These are phyloP conservation scores for Drosophila quinaria DNA, from an alignment of 2,888 invertebrate species.

Conservation along the genomic window DNA sequence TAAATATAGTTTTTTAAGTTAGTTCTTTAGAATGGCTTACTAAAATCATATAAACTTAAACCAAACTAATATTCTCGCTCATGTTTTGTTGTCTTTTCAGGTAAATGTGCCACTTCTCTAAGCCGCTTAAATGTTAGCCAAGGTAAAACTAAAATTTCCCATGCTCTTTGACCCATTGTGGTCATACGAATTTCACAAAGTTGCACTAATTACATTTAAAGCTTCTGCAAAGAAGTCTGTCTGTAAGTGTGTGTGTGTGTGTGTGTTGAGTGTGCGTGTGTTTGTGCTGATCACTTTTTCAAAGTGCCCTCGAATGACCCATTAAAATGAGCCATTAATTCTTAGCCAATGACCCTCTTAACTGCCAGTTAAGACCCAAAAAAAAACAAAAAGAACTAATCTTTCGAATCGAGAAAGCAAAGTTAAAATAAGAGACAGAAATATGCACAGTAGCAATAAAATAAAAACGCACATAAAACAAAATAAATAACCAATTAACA, in stretches of 20 bases:
- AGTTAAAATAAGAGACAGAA: conserved; percentile 39
- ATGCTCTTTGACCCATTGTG: conserved; percentile 40
- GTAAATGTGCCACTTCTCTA: conserved; percentile 42
- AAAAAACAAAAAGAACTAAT: conserved; percentile 19
- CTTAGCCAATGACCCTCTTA: conserved; percentile 71
- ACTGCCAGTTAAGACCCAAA: conserved; percentile 38
- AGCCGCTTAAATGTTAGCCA: conserved; percentile 18
- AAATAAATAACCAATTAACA: conserved; percentile 76
- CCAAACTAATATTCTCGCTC: conserved; percentile 20
- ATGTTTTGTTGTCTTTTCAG: conserved; percentile 48
- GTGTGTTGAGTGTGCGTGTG: conserved; percentile 7
- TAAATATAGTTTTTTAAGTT: background rate
- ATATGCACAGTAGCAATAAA: conserved; percentile 3
- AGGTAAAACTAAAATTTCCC: conserved; percentile 59
- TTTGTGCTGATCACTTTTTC: conserved; percentile 60
- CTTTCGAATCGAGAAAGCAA: conserved; percentile 18
- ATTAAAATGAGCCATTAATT: conserved; percentile 74
- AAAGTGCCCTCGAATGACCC: conserved; percentile 75
- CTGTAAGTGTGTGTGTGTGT: conserved; percentile 11
- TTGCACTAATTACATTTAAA: conserved; percentile 49
- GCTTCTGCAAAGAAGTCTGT: conserved; percentile 10
- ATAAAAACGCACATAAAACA: conserved; percentile 57
- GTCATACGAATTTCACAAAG: conserved; percentile 19
- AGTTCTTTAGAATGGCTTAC: background rate
- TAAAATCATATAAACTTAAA: background rate